Evolutionary conservation across 1,140 invertebrate genomes (phyloP).

Genomic region (Heliconius hermathena): DNA sequence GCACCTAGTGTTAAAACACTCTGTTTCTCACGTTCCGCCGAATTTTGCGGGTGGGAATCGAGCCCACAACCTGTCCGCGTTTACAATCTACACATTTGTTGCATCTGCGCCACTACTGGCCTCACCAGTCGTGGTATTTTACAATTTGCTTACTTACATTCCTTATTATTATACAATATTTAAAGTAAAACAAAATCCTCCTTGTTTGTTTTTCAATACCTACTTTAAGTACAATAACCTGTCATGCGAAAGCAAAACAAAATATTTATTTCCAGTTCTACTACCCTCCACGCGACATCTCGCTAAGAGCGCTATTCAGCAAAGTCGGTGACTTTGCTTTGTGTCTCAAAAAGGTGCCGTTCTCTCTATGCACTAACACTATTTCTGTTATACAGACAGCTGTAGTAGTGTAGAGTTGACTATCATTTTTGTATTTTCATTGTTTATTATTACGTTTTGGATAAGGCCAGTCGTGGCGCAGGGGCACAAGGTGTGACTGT

Average conservation of each 20-base stretch:
- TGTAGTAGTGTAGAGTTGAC: neutral
- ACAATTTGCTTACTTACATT: too few species aligned
- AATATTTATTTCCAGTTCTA: slow-evolving; percentile 25
- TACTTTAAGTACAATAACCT: neutral
- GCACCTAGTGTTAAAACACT: too few species aligned
- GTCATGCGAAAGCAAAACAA: slow-evolving; percentile 15
- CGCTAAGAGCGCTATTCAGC: slow-evolving; percentile 24
- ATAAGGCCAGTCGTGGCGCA: too few species aligned
- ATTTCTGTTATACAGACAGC: neutral
- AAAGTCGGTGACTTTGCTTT: slow-evolving; percentile 26
- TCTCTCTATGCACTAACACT: slow-evolving; percentile 15
- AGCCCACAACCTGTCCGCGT: too few species aligned
- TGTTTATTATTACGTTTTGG: neutral
- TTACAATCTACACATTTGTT: too few species aligned
- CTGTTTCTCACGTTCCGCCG: too few species aligned
- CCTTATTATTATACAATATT: neutral
- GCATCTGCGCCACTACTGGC: too few species aligned
- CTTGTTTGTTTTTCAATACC: neutral
- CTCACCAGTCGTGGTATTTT: too few species aligned
- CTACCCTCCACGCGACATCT: slow-evolving; percentile 20
- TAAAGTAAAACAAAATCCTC: neutral
- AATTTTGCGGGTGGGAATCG: too few species aligned
- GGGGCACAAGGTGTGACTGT: too few species aligned
- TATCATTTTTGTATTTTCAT: neutral
- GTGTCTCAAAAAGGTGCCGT: slow-evolving; percentile 29